Percentiles rank a stretch among this genome's conserved stretches.
These are phyloP conservation scores for Enteromius argenteus DNA, from an alignment of 2,797 vertebrate species.

Conservation along the genomic window DNA sequence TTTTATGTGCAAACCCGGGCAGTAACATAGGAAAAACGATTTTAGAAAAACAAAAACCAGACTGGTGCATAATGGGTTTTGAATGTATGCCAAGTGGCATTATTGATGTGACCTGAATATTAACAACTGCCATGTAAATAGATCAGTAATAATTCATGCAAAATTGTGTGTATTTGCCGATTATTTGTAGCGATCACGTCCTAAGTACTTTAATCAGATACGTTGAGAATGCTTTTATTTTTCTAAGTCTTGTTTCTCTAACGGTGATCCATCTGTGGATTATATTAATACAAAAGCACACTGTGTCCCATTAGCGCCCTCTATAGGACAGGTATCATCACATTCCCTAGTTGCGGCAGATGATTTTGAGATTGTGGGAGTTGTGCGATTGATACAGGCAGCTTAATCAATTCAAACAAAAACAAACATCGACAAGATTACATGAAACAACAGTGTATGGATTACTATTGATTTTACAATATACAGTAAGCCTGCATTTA, in stretches of 20 bases:
- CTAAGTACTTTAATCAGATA: conserved; percentile 37
- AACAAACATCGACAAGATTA: conserved; percentile 37
- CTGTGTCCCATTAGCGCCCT: conserved; percentile 13
- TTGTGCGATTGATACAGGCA: conserved; percentile 62
- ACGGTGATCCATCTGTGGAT: conserved; percentile 17
- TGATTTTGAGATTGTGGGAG: background rate
- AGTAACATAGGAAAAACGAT: conserved; percentile 15
- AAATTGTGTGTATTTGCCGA: conserved; percentile 71
- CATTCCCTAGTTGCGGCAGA: conserved; percentile 19
- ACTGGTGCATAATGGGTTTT: conserved; percentile 61
- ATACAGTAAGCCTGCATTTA: conserved; percentile 16
- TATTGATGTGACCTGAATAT: conserved; percentile 77
- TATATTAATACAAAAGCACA: conserved; percentile 34
- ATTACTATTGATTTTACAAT: background rate
- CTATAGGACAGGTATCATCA: conserved; percentile 38
- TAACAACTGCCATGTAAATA: conserved; percentile 85
- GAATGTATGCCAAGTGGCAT: conserved; percentile 83
- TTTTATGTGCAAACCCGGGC: conserved; percentile 40
- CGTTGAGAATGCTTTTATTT: conserved; percentile 38
- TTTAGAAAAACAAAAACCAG: conserved; percentile 35
- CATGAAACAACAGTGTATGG: background rate
- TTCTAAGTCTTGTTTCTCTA: conserved; percentile 40
- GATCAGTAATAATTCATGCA: conserved; percentile 65
- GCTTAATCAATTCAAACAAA: conserved; percentile 69
- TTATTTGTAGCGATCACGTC: conserved; percentile 70